phyloP scores from a whole-genome alignment of 2,888 invertebrate species.

The Noctua comes region DNA sequence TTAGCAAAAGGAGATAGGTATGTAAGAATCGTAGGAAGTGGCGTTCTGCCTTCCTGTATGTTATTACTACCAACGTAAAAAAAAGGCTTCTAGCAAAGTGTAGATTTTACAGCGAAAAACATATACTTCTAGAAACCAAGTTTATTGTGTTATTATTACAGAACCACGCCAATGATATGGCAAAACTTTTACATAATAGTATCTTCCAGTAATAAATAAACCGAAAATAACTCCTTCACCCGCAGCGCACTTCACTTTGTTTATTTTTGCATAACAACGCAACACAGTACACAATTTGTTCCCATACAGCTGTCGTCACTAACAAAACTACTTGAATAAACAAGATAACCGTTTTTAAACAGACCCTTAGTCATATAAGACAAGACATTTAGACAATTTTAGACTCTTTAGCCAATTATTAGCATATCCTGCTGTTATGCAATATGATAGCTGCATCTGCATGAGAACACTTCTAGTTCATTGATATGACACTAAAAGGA shows the following conservation, averaged over 20 bases:
- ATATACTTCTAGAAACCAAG: not conserved
- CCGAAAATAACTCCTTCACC: slow-evolving; percentile 4
- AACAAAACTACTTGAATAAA: slow-evolving; percentile 51
- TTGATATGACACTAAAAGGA: slow-evolving; percentile 42
- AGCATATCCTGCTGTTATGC: slow-evolving; percentile 85
- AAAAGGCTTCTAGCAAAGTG: no score
- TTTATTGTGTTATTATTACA: not conserved
- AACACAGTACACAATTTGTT: slow-evolving; percentile 26
- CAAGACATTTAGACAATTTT: slow-evolving; percentile 78
- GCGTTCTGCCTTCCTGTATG: not conserved
- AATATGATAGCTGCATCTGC: slow-evolving; percentile 73
- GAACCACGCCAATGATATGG: not conserved
- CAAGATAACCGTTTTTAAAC: slow-evolving; percentile 60
- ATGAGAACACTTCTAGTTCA: slow-evolving; percentile 35
- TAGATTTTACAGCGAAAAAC: not conserved
- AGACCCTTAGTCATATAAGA: slow-evolving; percentile 52
- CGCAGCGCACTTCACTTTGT: slow-evolving; percentile 25
- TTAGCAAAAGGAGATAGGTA: not conserved
- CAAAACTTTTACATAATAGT: not conserved
- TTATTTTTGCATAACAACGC: slow-evolving; percentile 38
- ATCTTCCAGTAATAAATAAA: slow-evolving; percentile 1
- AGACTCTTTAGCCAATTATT: slow-evolving; percentile 85
- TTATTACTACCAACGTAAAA: not conserved
- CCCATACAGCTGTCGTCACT: slow-evolving; percentile 4
- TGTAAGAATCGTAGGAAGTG: not conserved